A percentile compares a stretch with the other conserved stretches of the same genome.
These are phyloP conservation scores for Anas platyrhynchos DNA, from an alignment of 2,113 vertebrate species.

Conservation along the genomic window DNA sequence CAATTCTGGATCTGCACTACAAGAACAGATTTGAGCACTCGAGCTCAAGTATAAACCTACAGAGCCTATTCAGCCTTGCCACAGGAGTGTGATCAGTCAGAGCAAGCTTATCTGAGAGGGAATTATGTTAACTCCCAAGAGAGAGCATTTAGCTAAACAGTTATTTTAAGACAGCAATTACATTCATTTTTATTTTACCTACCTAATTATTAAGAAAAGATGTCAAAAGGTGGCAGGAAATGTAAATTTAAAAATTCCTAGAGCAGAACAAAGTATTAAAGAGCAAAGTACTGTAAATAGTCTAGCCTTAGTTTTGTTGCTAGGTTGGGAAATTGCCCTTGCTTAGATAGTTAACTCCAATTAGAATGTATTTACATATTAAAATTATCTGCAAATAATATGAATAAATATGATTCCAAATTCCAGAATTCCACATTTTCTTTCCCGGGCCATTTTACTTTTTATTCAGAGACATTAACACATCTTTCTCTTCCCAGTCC, in stretches of 20 bases:
- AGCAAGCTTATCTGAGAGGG: not conserved
- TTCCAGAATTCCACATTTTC: not conserved
- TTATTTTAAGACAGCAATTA: constrained; percentile 35
- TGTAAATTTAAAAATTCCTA: not conserved
- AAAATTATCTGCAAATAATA: not conserved
- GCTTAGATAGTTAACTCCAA: not conserved
- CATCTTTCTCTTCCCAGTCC: not conserved
- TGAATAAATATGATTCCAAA: not conserved
- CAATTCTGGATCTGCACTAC: not conserved
- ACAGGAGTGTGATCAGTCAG: not conserved
- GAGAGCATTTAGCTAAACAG: not conserved
- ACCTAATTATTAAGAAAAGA: not conserved
- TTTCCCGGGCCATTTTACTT: not conserved
- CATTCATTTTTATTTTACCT: not conserved
- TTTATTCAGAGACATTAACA: not conserved
- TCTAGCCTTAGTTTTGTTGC: not conserved
- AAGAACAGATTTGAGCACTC: not conserved
- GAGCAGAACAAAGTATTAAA: not conserved
- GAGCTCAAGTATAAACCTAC: not conserved
- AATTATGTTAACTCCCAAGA: not conserved
- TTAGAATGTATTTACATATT: not conserved
- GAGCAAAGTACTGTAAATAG: not conserved
- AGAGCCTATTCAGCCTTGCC: not conserved
- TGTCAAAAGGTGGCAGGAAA: constrained; percentile 20
- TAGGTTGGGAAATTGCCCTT: not conserved